Base-by-base conservation (phyloP, 2,113 vertebrate species). In the Semicossyphus pulcher region DNA sequence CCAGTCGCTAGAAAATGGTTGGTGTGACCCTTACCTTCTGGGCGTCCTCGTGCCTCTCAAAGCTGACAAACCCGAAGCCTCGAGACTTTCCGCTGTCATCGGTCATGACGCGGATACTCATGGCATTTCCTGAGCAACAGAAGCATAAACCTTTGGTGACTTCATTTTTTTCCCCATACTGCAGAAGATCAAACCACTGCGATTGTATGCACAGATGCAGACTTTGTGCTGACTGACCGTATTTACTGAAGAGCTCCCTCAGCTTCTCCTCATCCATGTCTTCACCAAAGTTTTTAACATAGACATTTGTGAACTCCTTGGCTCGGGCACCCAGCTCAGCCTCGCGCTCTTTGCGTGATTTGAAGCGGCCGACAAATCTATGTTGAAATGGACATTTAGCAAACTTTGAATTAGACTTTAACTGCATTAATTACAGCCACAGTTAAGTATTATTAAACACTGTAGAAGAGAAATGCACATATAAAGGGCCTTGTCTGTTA, bases 231-330 rank as follows among this genome's bases (percentile, higher is more conserved):
- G 5, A 88, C 84, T 82, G 4, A 94, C 97, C 97, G 69, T 95
- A 99, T 91, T 97, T 95, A 89, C 93, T 95, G 93, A 99, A 99
- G 85, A 97, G 88, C 65, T 98, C 97, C 88, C 96, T 96, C 90
- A 99, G 95, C 89, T 96, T 96, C 86, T 98, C 97, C 26, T 99
- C 97, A 61, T 99, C 96, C 96, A 99, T 97, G 78, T 99, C 97
- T 58, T 97, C 96, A 2, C 96, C 96, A 86, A 97, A 97, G 92
- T 97, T 97, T 91, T 97, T 97, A 56, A 99, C 96, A 86, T 99
- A 99, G 78, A 99, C 97, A 49, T 99, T 99, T 37, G 97, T 99
- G 80, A 99, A 99, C 81, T 99, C 97, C 81, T 96, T 98, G 80
- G 97, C 97, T 56, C 96, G 94, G 72, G 96, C 97, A 49, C 97